Evolutionary conservation across 2,888 invertebrate genomes (phyloP), one percentile per base, ranked within the genome.

Genomic region (Lycaena phlaeas): DNA sequence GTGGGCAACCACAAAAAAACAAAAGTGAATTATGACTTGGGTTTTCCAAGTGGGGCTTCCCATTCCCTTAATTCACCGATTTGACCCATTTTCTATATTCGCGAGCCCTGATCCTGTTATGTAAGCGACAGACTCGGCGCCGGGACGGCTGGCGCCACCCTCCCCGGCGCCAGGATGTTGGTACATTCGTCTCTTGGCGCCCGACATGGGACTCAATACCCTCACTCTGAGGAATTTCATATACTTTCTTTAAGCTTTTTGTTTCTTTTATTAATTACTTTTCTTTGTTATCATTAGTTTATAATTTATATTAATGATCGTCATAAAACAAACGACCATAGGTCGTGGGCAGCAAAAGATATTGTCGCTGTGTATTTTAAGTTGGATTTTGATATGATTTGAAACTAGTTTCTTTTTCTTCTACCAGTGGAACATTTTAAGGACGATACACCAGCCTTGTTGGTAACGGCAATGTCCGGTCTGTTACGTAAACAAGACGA

Each of bases 71-170:
- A 26, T 36, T 27, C 11, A 15, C 26, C 27, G 38, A 27, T 34
- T 27, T 34, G 29, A 36, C 36, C 28, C 41, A 41, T 41, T 36
- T 40, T 40, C 39, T 31, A 36, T 17, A 46, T 40, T 46, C 38
- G 40, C 31, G 36, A 39, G 28, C 29, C 42, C 34, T 42, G 42
- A 48, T 45, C 61, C 54, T 56, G 64, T 78, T 77, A 73, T 67
- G 57, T 76, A 77, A 76, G 60, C 75, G 74, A 52, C 65, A 73
- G 74, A 72, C 75, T 53, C 76, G 87, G 86, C 85, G 86, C 86
- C 87, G 69, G 76, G 55, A 74, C 65, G 85, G 61, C 86, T 81
- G 87, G 87, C 87, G 86, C 60, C 34, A 34, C 34, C 18, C 30
- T 30, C 34, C 31, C 34, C 12, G 34, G 34, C 34, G 34, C 34